Evolutionary conservation across 1,140 invertebrate species (phyloP).

Genomic region (Bombus soroeensis): DNA sequence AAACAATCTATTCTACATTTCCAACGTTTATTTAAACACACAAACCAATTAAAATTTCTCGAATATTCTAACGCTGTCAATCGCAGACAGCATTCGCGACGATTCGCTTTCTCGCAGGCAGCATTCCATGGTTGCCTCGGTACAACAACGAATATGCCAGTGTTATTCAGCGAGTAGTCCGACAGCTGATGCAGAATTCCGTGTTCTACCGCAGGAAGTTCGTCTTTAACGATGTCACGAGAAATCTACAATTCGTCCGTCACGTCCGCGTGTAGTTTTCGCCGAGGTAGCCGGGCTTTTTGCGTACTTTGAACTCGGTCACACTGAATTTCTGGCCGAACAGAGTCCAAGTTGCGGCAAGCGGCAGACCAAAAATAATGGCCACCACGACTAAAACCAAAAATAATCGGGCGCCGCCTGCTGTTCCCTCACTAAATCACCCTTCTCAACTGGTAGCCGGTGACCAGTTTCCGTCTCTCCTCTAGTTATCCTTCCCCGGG

Average conservation of each 20-base stretch:
- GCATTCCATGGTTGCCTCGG: too few species aligned
- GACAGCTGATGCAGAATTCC: constrained; percentile 11
- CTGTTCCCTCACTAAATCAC: constrained; percentile 78
- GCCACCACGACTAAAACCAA: constrained; percentile 77
- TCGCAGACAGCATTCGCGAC: background rate
- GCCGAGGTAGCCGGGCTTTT: constrained; percentile 51
- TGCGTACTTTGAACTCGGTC: constrained; percentile 62
- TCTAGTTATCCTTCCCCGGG: constrained; percentile 8
- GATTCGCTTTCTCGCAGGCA: background rate
- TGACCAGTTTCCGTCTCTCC: constrained; percentile 63
- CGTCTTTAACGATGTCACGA: constrained; percentile 28
- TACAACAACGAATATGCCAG: background rate
- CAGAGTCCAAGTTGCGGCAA: constrained; percentile 70
- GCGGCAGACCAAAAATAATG: constrained; percentile 78
- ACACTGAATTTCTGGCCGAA: constrained; percentile 71
- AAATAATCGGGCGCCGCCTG: constrained; percentile 81
- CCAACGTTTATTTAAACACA: background rate
- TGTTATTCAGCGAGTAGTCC: background rate
- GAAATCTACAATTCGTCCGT: constrained; percentile 54
- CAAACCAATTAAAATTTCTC: background rate
- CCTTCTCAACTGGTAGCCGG: constrained; percentile 62
- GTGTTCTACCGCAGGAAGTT: background rate
- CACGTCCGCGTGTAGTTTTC: constrained; percentile 44
- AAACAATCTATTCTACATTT: background rate
- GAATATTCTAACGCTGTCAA: too few species aligned